Base-by-base conservation (phyloP, 2,888 invertebrate genomes). In the Darwinula stevensoni region DNA sequence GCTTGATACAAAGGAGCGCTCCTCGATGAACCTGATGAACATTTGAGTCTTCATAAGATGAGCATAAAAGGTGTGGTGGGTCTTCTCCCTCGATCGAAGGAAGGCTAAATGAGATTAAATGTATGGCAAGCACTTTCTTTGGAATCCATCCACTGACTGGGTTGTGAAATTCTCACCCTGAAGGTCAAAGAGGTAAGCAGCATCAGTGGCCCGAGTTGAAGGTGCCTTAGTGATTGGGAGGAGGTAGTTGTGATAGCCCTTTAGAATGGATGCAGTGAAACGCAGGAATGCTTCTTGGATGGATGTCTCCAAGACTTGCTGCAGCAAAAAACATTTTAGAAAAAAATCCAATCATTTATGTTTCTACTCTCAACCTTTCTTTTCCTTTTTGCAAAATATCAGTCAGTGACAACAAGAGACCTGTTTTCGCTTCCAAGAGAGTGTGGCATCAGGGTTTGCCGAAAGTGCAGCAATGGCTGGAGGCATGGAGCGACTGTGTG, bases 21-120 rank as follows among this genome's bases (percentile, higher is more conserved):
- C 97, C 52, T 97, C 94, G 38, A 99, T 91, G 53, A 99, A 97
- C 32, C 88, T 67, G 40, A 80, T 84, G 56, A 91, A 94, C 74
- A 84, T 82, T 56, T 94, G 91, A 2, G 91, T 94, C 43, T 69
- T 70, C 63, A 82, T 73, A 47, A 88, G 57, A 40, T 76, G 59
- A 17, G 66, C 65, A 56, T 74, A 91, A 59, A 91, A 91, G 47
- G 80, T 53, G 36, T 52, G 51, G 45, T 56, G 52, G 6, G 46
- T 67, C 57, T 78, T 80, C 51, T 88, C 88, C 31, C 84, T 61
- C 12, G 80, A 80, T 40, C 72, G 62, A 28, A 84, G 50, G 51
- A 91, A 91, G 9, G 28, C 28, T 6, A n/a, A n/a, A n/a, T n/a
- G n/a, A n/a, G n/a, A n/a, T n/a, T n/a, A n/a, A n/a, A n/a, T n/a